phyloP scores from a whole-genome alignment of 2,113 vertebrate genomes.

The Lonchura striata region DNA sequence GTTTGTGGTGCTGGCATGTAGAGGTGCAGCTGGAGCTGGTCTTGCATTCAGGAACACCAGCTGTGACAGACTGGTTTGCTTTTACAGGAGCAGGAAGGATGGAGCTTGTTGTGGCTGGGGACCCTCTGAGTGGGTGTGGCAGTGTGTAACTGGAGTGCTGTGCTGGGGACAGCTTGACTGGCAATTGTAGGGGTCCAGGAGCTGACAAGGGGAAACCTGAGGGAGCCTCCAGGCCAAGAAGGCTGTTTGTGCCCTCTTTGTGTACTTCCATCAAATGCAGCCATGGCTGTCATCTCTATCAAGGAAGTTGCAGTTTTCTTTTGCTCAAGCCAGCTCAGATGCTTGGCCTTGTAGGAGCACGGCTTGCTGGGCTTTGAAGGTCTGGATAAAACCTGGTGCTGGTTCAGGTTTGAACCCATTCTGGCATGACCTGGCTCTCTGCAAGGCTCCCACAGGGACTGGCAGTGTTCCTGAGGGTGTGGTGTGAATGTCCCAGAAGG shows the following conservation, averaged over 20 bases:
- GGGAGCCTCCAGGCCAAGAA: not conserved
- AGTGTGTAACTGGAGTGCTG: not conserved
- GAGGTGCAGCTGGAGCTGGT: not conserved
- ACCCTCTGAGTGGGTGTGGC: not conserved
- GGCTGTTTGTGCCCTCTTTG: not conserved
- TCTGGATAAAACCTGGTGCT: not conserved
- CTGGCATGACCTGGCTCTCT: not conserved
- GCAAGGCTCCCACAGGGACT: not conserved
- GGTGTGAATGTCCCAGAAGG: not conserved
- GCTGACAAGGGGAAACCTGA: not conserved
- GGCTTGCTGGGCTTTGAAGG: not conserved
- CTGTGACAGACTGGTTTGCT: not conserved
- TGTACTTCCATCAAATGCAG: not conserved
- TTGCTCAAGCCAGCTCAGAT: not conserved
- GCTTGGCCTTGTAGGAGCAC: accelerated
- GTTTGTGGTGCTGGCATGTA: not conserved
- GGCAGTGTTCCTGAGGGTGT: not conserved
- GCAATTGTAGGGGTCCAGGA: not conserved
- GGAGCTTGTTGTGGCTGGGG: not conserved
- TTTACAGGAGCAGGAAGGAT: not conserved
- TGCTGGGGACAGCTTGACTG: not conserved
- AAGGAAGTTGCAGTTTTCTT: not conserved
- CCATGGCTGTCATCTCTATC: not conserved
- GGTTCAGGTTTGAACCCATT: not conserved
- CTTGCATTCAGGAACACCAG: not conserved